These are phyloP conservation scores for Emys orbicularis DNA, from an alignment of 2,797 vertebrate genomes.

Conservation along the genomic window DNA sequence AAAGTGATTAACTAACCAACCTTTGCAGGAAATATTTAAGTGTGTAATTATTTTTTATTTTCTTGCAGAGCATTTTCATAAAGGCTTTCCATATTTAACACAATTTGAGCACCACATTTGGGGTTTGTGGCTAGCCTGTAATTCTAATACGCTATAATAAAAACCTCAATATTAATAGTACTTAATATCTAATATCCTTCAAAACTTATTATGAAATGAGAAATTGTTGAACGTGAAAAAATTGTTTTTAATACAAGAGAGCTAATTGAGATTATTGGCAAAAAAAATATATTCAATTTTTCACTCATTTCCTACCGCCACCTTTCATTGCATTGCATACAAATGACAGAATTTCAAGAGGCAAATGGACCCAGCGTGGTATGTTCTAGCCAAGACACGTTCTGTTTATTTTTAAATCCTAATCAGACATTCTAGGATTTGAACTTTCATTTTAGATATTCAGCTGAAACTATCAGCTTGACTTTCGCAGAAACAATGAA, in stretches of 20 bases:
- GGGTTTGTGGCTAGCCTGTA: accelerated
- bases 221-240: neutral
- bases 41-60: neutral
- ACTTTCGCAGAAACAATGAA: neutral
- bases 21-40: neutral
- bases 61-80: neutral
- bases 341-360: neutral
- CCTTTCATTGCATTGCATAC: neutral
- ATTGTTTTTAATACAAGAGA: neutral
- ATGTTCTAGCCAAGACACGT: neutral
- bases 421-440: neutral
- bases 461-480: neutral
- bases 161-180: neutral
- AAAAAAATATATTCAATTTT: neutral
- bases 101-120: neutral
- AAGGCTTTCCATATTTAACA: neutral
- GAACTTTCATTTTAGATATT: neutral
- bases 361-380: accelerated
- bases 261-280: neutral
- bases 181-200: neutral
- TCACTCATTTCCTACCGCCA: accelerated
- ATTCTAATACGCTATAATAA: neutral
- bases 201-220: neutral
- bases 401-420: neutral
- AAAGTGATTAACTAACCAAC: neutral